phyloP scores from a whole-genome alignment of 2,113 vertebrate genomes.

The Pseudopipra pipra region DNA sequence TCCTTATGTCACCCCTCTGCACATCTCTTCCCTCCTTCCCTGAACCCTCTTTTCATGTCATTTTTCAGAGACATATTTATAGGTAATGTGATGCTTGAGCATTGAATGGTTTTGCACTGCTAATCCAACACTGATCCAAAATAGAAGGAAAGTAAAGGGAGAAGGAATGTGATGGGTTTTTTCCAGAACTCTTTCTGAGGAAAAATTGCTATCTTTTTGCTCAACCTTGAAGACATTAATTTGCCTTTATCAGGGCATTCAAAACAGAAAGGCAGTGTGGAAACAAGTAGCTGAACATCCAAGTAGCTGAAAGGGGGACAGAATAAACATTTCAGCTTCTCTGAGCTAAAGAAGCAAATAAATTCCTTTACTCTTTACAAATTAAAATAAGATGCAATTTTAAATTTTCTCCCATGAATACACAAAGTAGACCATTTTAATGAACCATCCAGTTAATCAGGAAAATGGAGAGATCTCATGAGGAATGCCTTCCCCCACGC shows the following conservation, averaged over 20 bases:
- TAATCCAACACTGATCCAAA: background rate
- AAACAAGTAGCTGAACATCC: background rate
- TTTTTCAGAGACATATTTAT: background rate
- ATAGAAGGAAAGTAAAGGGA: background rate
- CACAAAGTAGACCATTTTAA: background rate
- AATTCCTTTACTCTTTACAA: background rate
- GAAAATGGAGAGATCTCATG: background rate
- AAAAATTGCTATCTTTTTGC: background rate
- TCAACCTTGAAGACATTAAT: background rate
- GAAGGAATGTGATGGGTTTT: background rate
- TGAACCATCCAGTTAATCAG: background rate
- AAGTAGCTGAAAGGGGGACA: background rate
- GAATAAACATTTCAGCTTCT: background rate
- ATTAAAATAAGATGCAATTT: background rate
- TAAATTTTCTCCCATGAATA: background rate
- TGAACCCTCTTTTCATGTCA: background rate
- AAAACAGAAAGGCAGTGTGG: background rate
- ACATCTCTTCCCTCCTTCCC: background rate
- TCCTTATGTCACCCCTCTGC: background rate
- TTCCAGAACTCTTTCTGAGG: background rate
- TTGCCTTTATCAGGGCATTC: background rate
- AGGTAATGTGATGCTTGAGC: background rate
- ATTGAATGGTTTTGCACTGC: background rate
- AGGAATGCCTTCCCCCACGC: background rate
- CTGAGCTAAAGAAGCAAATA: background rate